Base-by-base conservation (phyloP, 2,888 invertebrate genomes). In the Drosophila emarginata region DNA sequence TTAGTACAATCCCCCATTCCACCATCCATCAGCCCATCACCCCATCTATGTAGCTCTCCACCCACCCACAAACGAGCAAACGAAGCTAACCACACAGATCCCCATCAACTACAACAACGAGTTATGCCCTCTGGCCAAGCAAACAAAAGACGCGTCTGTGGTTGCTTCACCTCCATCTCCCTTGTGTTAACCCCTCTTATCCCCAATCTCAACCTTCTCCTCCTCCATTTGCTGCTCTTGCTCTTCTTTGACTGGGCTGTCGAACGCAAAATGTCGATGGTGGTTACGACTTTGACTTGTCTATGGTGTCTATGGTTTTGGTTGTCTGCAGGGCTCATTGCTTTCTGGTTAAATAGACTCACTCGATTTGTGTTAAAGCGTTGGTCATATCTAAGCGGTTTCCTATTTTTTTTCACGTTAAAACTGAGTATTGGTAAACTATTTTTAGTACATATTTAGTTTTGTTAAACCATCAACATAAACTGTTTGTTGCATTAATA, bases 71-170 rank as follows among this genome's bases (percentile, higher is more conserved):
- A 51, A 61, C 59, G 64, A 9, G 40, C 56, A 63, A 50, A 54
- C 52, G 9, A 23, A 51, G 40, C 39, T 50, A 50, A 26, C 52
- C 52, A 52, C 26, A 52, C 52, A 52, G 23, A 52, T 52, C 52
- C 52, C 52, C 36, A 51, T 56, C 60, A 61, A 52, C 32, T 40
- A 23, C 57, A 39, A 32, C 56, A 28, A 66, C 67, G 68, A 73
- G 84, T 52, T 66, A 50, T 52, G 12, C 39, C 56, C 74, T 59
- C 75, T 71, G 73, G 61, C 65, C 74, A 77, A 65, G 79, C 88
- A 89, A 89, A 84, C 88, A 84, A 89, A 87, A 89, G 89, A 89
- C 89, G 84, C 89, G 88, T 89, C 84, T 84, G 84, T 79, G 84
- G 84, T 79, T 76, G 68, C 18, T 58, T 68, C 76, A 39, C 59